phyloP scores from a whole-genome alignment of 2,888 invertebrate species.

The Latheticus oryzae region DNA sequence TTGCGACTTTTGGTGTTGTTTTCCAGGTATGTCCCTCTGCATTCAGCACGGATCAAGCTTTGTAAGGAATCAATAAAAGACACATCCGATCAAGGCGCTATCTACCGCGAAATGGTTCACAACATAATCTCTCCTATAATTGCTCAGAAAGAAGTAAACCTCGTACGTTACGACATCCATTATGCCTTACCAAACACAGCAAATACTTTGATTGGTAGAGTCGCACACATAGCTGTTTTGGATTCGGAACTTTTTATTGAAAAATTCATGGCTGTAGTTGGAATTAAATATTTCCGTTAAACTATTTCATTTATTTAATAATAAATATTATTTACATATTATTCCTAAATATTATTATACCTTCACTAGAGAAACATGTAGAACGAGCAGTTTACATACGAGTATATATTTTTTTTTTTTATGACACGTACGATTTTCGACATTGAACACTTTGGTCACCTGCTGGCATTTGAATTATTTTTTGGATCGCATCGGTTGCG shows the following conservation, averaged over 20 bases:
- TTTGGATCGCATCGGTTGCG: slow-evolving; percentile 50
- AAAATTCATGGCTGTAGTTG: slow-evolving; percentile 95
- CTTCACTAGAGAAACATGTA: slow-evolving; percentile 39
- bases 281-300: slow-evolving; percentile 92
- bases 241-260: slow-evolving; percentile 98
- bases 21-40: slow-evolving; percentile 90
- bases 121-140: slow-evolving; percentile 93
- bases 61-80: slow-evolving; percentile 96
- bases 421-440: slow-evolving; percentile 33
- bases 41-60: slow-evolving; percentile 93
- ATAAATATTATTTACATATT: slow-evolving; percentile 39
- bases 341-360: slow-evolving; percentile 32
- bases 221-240: slow-evolving; percentile 96
- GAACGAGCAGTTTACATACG: slow-evolving; percentile 41
- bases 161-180: slow-evolving; percentile 95
- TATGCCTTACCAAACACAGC: slow-evolving; percentile 94
- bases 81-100: slow-evolving; percentile 77
- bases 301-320: slow-evolving; percentile 41
- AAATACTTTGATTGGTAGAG: slow-evolving; percentile 93
- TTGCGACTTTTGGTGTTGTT: too few relatives aligned
- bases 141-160: slow-evolving; percentile 77
- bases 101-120: slow-evolving; percentile 82
- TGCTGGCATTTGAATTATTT: slow-evolving; percentile 47
- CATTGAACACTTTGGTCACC: slow-evolving; percentile 56
- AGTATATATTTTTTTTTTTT: slow-evolving; percentile 45